Conservation (phyloP, 23 tunicate genomes). For the Aplidium turbinatum region DNA sequence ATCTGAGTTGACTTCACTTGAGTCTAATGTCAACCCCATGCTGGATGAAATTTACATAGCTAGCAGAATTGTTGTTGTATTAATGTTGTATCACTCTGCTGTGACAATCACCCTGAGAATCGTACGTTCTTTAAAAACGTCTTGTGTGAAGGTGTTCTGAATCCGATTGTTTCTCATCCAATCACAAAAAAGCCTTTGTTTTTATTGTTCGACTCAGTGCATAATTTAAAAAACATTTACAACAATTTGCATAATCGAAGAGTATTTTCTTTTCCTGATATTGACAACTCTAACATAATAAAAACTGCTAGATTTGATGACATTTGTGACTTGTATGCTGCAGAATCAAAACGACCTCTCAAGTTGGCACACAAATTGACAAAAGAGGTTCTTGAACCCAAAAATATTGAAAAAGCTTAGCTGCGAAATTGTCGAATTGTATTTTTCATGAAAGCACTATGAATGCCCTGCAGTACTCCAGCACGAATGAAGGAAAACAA, state of each 20-base stretch:
- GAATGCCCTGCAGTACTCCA: slow-evolving; percentile 20
- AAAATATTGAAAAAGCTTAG: slow-evolving; percentile 24
- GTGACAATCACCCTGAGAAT: slow-evolving; percentile 1
- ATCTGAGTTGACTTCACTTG: not conserved
- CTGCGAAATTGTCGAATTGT: slow-evolving; percentile 16
- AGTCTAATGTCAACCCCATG: slow-evolving; percentile 3
- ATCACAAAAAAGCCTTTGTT: slow-evolving; percentile 18
- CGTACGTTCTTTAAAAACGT: slow-evolving; percentile 11
- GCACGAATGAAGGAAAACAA: not conserved
- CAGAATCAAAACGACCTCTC: slow-evolving; percentile 5
- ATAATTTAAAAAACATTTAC: slow-evolving; percentile 13
- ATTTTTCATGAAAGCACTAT: slow-evolving; percentile 30
- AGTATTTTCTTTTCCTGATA: slow-evolving; percentile 13
- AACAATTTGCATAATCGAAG: slow-evolving; percentile 15
- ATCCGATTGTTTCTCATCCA: slow-evolving; percentile 3
- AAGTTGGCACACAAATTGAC: slow-evolving; percentile 21
- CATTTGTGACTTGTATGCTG: slow-evolving; percentile 15
- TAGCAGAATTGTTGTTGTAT: not conserved
- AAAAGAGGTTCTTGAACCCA: slow-evolving; percentile 1
- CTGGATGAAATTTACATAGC: slow-evolving; percentile 15
- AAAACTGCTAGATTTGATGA: slow-evolving; percentile 25
- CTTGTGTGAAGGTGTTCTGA: slow-evolving; percentile 15
- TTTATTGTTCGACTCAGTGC: slow-evolving; percentile 25
- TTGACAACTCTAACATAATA: slow-evolving; percentile 2
- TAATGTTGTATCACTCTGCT: slow-evolving; percentile 11